These are phyloP conservation scores for Tinamus guttatus DNA, from an alignment of 2,113 vertebrate species.

Conservation along the genomic window DNA sequence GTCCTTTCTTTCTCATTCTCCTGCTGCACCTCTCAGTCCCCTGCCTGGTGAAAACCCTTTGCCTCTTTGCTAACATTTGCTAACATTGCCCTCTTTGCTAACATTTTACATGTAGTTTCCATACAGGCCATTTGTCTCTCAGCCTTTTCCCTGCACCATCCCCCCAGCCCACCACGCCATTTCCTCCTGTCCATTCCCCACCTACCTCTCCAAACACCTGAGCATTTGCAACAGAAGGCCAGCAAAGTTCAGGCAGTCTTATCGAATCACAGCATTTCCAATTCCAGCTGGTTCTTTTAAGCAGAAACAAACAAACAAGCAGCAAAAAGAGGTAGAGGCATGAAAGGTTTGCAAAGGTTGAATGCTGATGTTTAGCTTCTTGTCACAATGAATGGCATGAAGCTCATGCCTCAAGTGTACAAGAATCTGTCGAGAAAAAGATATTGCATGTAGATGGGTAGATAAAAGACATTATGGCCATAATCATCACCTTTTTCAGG, in stretches of 20 bases:
- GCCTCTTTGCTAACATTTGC: neutral
- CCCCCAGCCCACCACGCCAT: neutral
- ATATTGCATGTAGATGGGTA: neutral
- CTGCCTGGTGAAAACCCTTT: neutral
- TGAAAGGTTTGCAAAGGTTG: slow-evolving; percentile 21
- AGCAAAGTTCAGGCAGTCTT: neutral
- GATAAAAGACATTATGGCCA: neutral
- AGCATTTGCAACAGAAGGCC: neutral
- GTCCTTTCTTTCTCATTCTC: neutral
- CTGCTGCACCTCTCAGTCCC: neutral
- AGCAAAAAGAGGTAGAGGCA: neutral
- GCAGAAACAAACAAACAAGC: neutral
- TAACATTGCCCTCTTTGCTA: neutral
- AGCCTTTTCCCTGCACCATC: fast-evolving
- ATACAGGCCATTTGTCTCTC: fast-evolving
- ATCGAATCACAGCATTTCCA: neutral
- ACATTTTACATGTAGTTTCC: neutral
- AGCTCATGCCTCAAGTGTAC: neutral
- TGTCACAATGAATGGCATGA: neutral
- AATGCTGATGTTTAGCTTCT: neutral
- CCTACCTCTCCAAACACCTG: neutral
- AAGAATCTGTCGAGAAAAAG: neutral
- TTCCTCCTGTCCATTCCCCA: neutral
- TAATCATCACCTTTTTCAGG: neutral
- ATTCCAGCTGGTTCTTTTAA: neutral